Conservation (phyloP, 2,797 vertebrate species). For the Naso thynnoides region DNA sequence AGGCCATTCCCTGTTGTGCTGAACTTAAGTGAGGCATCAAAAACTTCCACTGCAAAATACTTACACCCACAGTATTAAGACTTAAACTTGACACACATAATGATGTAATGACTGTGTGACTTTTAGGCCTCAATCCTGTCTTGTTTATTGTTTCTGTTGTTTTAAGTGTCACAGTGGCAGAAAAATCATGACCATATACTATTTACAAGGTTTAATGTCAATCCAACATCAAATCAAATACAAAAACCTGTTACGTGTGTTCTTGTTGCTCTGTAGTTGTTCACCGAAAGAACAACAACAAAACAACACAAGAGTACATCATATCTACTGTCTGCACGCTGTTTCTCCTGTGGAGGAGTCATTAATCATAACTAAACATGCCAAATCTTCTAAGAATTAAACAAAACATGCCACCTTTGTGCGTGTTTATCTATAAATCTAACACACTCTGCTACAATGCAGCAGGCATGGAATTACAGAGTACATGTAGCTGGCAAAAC, state of each 20-base stretch:
- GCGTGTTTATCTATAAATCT: constrained; percentile 68
- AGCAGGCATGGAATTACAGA: constrained; percentile 70
- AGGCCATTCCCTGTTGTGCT: constrained; percentile 55
- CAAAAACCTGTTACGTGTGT: constrained; percentile 36
- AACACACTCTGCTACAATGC: constrained; percentile 61
- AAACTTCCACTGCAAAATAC: constrained; percentile 44
- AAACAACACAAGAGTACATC: constrained; percentile 47
- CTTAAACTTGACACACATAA: constrained; percentile 26
- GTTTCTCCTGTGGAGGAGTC: constrained; percentile 64
- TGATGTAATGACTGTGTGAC: constrained; percentile 12
- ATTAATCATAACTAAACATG: constrained; percentile 79
- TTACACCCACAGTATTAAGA: constrained; percentile 25
- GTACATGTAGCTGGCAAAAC: constrained; percentile 76
- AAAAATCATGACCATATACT: constrained; percentile 8
- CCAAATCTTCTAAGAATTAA: constrained; percentile 69
- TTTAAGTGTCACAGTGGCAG: neutral
- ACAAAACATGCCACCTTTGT: constrained; percentile 74
- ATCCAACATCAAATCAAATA: constrained; percentile 38
- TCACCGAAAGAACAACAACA: constrained; percentile 58
- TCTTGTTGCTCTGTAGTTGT: constrained; percentile 45
- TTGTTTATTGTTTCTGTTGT: neutral
- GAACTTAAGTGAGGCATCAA: constrained; percentile 66
- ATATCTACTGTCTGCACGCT: constrained; percentile 41
- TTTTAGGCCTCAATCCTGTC: neutral
- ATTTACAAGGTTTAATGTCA: constrained; percentile 13